Evolutionary conservation across 2,113 vertebrate species (phyloP), one percentile per base, ranked within the genome.

Genomic region (Vidua chalybeata): DNA sequence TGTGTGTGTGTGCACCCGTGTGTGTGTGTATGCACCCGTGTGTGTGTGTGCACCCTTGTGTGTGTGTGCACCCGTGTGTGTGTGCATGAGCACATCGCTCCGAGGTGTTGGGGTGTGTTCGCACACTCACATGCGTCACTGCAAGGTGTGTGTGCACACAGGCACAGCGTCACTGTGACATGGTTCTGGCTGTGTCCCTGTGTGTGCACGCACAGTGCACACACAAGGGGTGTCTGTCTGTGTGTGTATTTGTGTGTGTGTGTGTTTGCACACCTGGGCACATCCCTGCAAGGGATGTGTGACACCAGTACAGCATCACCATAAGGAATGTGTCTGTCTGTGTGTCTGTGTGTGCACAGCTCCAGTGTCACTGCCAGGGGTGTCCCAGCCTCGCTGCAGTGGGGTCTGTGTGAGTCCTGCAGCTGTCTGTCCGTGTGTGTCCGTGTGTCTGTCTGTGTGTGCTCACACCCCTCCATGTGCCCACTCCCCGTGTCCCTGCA

Each of bases 11-110:
- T 35, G 35, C 35, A 35, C 35, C 35, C 35, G 35, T 35, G 35
- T 35, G 35, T 35, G 35, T 35, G 35, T 35, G 35, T 35, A 8
- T 35, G 35, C 35, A 35, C 35, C 35, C 35, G 8, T 35, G 35
- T 35, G 35, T 35, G 35, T 35, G 35, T 35, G 35, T 35, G 35
- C 35, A 35, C 35, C 35, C 8, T 8, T 35, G 35, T 35, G 35
- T 35, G 35, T 35, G 35, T 35, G 35, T 35, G 35, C 35, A 35
- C 35, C 35, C 8, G 28, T 41, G 33, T 12, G 8, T n/a, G 66
- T 49, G 33, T 19, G 8, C 37, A 22, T 1, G 1, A n/a, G 28
- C 4, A 28, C 24, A 1, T 0, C 0, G 0, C 46, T 8, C 14
- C 30, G 5, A 4, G 71, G 33, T 10, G 20, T 3, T 30, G 35